Evolutionary conservation across 1,140 invertebrate species (phyloP).

Genomic region (Neodiprion virginianus): DNA sequence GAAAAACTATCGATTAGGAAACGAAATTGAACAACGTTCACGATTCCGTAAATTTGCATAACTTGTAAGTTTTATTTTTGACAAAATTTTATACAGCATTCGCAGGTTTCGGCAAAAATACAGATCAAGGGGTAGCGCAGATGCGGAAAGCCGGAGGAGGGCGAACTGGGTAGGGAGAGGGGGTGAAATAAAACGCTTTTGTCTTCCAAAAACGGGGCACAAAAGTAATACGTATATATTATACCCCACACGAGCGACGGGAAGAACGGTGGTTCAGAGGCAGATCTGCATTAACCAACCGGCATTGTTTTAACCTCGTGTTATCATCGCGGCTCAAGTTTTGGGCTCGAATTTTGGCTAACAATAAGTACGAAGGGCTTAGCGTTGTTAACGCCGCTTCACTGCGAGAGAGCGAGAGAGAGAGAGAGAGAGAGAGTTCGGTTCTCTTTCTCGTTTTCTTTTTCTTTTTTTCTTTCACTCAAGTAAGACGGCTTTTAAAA

Average conservation of each 20-base stretch:
- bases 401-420: too few species aligned
- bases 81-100: too few species aligned
- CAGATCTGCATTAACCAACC: too few species aligned
- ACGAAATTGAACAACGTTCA: too few species aligned
- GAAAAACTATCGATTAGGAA: too few species aligned
- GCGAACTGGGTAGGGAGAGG: constrained; percentile 32
- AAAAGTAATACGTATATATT: constrained; percentile 21
- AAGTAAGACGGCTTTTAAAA: background rate
- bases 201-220: constrained; percentile 51
- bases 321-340: constrained; percentile 61
- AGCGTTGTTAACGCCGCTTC: constrained; percentile 55
- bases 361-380: constrained; percentile 53
- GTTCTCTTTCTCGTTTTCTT: constrained; percentile 8
- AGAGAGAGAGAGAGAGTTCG: too few species aligned
- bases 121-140: background rate
- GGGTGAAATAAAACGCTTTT: constrained; percentile 53
- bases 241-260: constrained; percentile 53
- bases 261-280: constrained; percentile 19
- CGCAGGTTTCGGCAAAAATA: too few species aligned
- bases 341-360: constrained; percentile 61
- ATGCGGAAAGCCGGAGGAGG: background rate
- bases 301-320: constrained; percentile 61
- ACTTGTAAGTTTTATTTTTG: too few species aligned
- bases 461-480: constrained; percentile 6
- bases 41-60: too few species aligned